Evolutionary conservation across 2,113 vertebrate genomes (phyloP), one percentile per base, ranked within the genome.

Genomic region (Halcyon senegalensis): DNA sequence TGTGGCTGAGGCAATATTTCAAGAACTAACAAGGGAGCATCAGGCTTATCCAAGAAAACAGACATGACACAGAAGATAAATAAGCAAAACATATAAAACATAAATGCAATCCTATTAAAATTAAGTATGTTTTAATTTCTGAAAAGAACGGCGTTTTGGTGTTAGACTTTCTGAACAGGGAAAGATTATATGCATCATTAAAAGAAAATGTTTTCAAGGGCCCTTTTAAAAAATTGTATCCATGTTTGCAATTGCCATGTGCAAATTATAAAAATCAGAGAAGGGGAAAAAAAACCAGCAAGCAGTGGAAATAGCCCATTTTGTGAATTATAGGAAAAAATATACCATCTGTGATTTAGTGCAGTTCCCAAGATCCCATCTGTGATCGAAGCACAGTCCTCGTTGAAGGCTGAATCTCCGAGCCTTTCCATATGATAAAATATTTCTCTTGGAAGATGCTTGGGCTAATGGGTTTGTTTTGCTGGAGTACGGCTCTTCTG

Each of bases 311-410:
- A 98, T 97, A 93, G 96, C 95, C 91, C 90, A 89, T 97, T 98
- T 97, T 97, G 97, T 97, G 96, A 97, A 97, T 97, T 98, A 97
- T 94, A 97, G 97, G 91, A 76, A 97, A 94, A 97, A 96, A 96
- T 97, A 97, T 89, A 96, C 98, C 98, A 98, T 98, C 98, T 98
- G 98, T 98, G 97, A 98, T 98, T 97, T 97, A 98, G 93, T 97
- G 93, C 64, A 53, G 75, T 85, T 97, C 95, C 95, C 91, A 89
- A 82, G 96, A 93, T 95, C 91, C 98, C 98, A 98, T 98, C 98
- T 98, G 98, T 94, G 97, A 92, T 95, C 2, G 39, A 76, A 96
- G 66, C 77, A 39, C 56, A 14, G 48, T 79, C 94, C 92, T 97
- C 2, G 2, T 80, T 90, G 93, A 94, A 96, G 94, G 75, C 96